phyloP scores from a whole-genome alignment of 2,113 vertebrate species.

The Falco punctatus region DNA sequence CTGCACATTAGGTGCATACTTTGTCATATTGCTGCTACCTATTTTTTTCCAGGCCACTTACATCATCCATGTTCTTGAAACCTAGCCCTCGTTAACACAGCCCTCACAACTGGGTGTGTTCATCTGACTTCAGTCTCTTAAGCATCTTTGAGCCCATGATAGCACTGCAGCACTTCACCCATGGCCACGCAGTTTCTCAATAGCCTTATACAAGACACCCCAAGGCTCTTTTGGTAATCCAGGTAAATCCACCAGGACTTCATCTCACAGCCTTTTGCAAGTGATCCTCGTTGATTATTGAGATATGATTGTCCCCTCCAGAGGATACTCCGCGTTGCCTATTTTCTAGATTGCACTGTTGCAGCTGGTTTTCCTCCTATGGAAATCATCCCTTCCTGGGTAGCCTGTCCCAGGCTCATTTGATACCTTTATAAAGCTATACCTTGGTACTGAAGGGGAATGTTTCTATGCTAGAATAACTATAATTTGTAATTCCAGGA shows the following conservation, averaged over 20 bases:
- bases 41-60: not conserved
- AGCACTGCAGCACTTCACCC: not conserved
- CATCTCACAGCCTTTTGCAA: not conserved
- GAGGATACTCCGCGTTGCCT: not conserved
- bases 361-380: not conserved
- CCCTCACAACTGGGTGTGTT: rapidly evolving
- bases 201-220: rapidly evolving
- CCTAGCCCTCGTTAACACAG: rapidly evolving
- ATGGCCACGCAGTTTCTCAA: not conserved
- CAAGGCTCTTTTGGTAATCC: not conserved
- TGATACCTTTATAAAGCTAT: not conserved
- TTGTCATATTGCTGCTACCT: not conserved
- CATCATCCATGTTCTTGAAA: too few relatives aligned
- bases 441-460: rapidly evolving
- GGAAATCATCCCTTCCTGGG: not conserved
- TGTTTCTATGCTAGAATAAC: not conserved
- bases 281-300: not conserved
- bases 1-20: not conserved
- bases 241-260: not conserved
- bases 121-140: rapidly evolving
- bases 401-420: not conserved
- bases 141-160: not conserved
- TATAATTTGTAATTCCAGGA: not conserved
- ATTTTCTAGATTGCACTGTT: not conserved
- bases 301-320: not conserved